A percentile compares a stretch with the other conserved stretches of the same genome.
phyloP scores from a whole-genome alignment of 2,797 vertebrate genomes.

The Salarias fasciatus region DNA sequence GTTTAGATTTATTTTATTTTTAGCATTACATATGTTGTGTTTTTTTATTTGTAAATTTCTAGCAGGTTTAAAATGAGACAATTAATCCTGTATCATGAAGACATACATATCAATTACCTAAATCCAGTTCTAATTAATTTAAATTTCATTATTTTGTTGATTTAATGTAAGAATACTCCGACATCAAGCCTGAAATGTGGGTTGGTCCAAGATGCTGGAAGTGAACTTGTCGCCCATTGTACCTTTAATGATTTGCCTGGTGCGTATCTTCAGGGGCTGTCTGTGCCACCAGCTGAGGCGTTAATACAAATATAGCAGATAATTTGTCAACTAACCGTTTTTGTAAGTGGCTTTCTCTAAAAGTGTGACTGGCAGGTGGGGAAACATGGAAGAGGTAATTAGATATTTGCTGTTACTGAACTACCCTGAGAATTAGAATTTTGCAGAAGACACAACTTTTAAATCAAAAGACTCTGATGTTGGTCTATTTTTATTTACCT shows the following conservation, averaged over 20 bases:
- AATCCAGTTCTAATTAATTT: background rate
- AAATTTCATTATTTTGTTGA: background rate
- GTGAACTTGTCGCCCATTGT: constrained; percentile 62
- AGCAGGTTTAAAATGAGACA: background rate
- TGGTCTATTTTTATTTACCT: constrained; percentile 1
- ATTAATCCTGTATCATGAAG: background rate
- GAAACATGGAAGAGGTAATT: constrained; percentile 84
- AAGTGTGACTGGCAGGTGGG: constrained; percentile 86
- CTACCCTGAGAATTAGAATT: constrained; percentile 54
- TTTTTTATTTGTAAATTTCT: background rate
- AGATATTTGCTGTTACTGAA: constrained; percentile 77
- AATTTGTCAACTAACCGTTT: constrained; percentile 85
- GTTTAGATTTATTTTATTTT: too few species aligned
- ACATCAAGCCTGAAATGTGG: constrained; percentile 22
- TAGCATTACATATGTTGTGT: background rate
- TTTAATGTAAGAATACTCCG: constrained; percentile 24
- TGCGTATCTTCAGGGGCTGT: constrained; percentile 77
- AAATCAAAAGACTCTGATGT: constrained; percentile 30
- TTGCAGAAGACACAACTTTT: constrained; percentile 46
- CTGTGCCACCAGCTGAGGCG: constrained; percentile 87
- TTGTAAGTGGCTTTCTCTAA: constrained; percentile 82
- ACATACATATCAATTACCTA: background rate
- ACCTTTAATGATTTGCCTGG: constrained; percentile 78
- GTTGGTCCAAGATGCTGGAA: constrained; percentile 35
- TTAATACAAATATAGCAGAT: constrained; percentile 89